Base-by-base conservation (phyloP, 2,888 invertebrate genomes). In the Hyppa rectilinea region DNA sequence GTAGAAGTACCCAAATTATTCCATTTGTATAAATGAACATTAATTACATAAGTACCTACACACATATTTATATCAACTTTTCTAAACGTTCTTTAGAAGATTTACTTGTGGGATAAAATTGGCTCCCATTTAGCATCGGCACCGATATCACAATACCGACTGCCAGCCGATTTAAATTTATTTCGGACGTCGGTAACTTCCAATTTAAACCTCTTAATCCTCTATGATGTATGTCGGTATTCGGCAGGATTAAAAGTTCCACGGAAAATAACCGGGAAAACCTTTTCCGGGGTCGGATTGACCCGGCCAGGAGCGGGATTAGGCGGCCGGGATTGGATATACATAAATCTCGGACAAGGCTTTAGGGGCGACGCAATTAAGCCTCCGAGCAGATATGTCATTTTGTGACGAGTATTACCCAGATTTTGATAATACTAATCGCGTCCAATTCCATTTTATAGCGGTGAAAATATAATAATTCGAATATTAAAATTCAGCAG, bases 151-250 rank as follows among this genome's bases (percentile, higher is more conserved):
- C 96, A 96, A 95, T 95, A 95, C 95, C 93, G 92, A 91, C 91
- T 94, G 95, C 95, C 94, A 92, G 91, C 93, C 96, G 96, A 95
- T 96, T 95, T 95, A 95, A 96, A 96, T 96, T 96, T 96, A 96
- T 96, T 95, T 95, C 95, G 95, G 94, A 94, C 96, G 96, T 95
- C 95, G 96, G 96, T 96, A 95, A 96, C 96, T 96, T 96, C 96
- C 96, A 96, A 96, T 96, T 96, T 96, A 96, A 96, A 95, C 96
- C 96, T 95, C 95, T 96, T 96, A 96, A 96, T 96, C 96, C 96
- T 92, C 94, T 95, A 96, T 96, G 96, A 96, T 96, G 95, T 95
- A 96, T 96, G 95, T 94, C 93, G 96, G 96, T 95, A 96, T 96
- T 96, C 95, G 93, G 93, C 92, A 86, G 96, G 96, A 96, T 96